A percentile compares a stretch with the other conserved stretches of the same genome.
phyloP scores from a whole-genome alignment of 1,140 invertebrate species.

The Cydia splendana region DNA sequence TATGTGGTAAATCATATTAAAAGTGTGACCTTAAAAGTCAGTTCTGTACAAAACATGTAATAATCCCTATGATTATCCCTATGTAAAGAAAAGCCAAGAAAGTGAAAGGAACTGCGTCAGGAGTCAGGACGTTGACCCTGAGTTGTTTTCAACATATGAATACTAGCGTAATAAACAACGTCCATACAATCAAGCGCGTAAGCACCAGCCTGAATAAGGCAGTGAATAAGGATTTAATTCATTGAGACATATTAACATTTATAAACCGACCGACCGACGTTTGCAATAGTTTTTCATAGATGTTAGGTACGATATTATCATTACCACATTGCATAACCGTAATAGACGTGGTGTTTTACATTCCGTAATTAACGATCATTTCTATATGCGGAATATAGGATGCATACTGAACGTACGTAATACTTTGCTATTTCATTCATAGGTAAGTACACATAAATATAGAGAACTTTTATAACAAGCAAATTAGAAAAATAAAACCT shows the following conservation, averaged over 20 bases:
- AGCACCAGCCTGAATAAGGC: neutral
- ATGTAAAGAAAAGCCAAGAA: slow-evolving; percentile 16
- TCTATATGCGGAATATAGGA: neutral
- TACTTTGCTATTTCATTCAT: neutral
- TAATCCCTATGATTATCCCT: slow-evolving; percentile 4
- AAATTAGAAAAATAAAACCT: neutral
- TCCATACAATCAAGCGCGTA: slow-evolving; percentile 5
- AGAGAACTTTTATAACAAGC: no score
- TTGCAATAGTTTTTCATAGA: neutral
- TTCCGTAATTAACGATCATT: neutral
- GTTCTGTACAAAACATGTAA: neutral
- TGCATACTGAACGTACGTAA: neutral
- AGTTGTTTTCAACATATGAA: slow-evolving; percentile 20
- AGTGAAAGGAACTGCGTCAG: slow-evolving; percentile 30
- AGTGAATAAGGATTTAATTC: slow-evolving; percentile 9
- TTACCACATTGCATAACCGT: neutral
- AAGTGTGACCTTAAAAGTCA: neutral
- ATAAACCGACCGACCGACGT: neutral
- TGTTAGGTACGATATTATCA: neutral
- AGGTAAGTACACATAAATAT: no score
- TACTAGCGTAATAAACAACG: slow-evolving; percentile 11
- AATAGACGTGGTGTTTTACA: neutral
- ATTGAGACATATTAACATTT: neutral
- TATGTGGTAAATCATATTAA: neutral
- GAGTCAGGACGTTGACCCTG: slow-evolving; percentile 25